Conservation (phyloP, 2,113 vertebrate species). For the Synchiropus splendidus region DNA sequence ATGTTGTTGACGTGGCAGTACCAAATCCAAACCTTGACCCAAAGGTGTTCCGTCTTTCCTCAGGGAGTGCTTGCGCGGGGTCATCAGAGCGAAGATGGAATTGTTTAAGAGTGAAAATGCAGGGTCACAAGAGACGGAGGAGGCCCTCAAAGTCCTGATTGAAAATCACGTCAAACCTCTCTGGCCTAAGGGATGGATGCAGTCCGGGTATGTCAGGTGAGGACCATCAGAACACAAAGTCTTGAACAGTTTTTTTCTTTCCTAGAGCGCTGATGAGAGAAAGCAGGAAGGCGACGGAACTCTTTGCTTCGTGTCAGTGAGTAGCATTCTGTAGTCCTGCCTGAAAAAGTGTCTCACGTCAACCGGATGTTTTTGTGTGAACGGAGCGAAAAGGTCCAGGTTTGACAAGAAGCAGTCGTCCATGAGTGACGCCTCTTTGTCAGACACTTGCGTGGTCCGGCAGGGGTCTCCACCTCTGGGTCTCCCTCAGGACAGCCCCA, state of each 20-base stretch:
- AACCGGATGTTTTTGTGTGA: neutral
- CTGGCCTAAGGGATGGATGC: constrained; percentile 98
- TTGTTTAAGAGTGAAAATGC: constrained; percentile 68
- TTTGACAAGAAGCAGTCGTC: constrained; percentile 27
- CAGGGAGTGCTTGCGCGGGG: constrained; percentile 78
- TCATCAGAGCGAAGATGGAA: constrained; percentile 77
- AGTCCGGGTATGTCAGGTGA: constrained; percentile 70
- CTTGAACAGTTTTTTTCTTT: neutral
- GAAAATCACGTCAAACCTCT: constrained; percentile 83
- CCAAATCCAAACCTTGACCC: too few relatives aligned
- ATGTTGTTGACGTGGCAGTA: neutral
- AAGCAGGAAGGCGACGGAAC: constrained; percentile 71
- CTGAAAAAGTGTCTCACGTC: neutral
- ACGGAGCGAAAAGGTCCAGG: constrained; percentile 35
- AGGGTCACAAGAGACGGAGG: constrained; percentile 72
- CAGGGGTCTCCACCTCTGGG: too few relatives aligned
- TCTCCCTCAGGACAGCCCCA: constrained; percentile 24
- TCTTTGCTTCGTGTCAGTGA: constrained; percentile 71
- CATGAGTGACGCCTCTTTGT: neutral
- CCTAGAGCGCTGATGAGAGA: constrained; percentile 76
- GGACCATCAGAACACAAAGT: neutral
- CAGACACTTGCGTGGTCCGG: constrained; percentile 10
- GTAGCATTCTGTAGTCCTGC: constrained; percentile 30
- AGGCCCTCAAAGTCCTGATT: constrained; percentile 80
- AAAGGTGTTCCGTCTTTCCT: too few relatives aligned